These are phyloP conservation scores for Heteromyza rotundicornis DNA, from an alignment of 2,888 invertebrate species.

Conservation along the genomic window DNA sequence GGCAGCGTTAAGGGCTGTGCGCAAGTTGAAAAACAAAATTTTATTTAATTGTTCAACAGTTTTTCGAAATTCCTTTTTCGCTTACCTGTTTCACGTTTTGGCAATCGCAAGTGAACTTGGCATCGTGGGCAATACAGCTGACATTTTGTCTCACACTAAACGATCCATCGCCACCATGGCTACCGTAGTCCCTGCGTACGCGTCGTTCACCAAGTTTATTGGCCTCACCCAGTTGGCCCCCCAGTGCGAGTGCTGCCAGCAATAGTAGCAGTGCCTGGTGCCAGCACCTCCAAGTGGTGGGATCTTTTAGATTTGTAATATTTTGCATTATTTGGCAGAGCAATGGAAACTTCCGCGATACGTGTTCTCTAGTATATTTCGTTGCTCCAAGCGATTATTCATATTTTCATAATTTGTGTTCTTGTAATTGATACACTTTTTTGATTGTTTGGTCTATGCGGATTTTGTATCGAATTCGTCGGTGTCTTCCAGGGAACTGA, in stretches of 20 bases:
- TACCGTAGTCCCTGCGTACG: background rate
- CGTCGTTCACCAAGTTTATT: too few species aligned
- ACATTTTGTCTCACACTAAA: conserved; percentile 45
- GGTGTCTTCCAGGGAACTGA: background rate
- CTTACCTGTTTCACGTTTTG: conserved; percentile 56
- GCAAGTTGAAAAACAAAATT: too few species aligned
- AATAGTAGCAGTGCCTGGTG: conserved; percentile 1
- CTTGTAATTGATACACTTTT: background rate
- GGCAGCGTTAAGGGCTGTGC: conserved; percentile 71
- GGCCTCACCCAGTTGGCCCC: background rate
- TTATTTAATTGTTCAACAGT: background rate
- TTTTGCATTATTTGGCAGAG: conserved; percentile 37
- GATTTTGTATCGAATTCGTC: background rate
- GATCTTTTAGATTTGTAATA: conserved; percentile 45
- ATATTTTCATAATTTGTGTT: conserved; percentile 1
- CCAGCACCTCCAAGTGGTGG: conserved; percentile 31
- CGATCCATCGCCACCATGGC: too few species aligned
- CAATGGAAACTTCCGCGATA: background rate
- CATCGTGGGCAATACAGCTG: conserved; percentile 53
- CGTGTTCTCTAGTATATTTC: background rate
- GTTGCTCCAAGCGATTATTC: background rate
- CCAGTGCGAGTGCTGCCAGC: background rate
- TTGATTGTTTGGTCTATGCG: background rate
- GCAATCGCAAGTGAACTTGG: conserved; percentile 60
- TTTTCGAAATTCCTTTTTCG: background rate